phyloP scores from a whole-genome alignment of 2,888 invertebrate species.

The Lycocerus yunnanus region DNA sequence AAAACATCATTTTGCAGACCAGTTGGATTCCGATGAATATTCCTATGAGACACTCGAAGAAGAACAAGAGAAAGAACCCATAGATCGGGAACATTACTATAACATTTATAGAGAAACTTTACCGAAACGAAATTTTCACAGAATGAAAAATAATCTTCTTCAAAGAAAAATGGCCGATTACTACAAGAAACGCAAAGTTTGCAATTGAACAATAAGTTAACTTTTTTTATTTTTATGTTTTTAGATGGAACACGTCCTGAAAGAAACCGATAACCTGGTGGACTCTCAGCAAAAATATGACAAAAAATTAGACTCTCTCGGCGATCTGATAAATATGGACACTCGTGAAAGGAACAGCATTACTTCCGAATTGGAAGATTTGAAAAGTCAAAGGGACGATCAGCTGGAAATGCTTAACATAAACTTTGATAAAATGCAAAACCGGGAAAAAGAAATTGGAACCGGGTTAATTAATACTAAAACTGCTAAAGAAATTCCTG shows the following conservation, averaged over 20 bases:
- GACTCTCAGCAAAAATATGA: conserved; percentile 43
- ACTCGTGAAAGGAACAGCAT: conserved; percentile 34
- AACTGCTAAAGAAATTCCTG: conserved; percentile 49
- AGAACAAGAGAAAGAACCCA: neutral
- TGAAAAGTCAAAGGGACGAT: conserved; percentile 36
- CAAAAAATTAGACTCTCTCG: conserved; percentile 41
- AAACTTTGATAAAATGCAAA: conserved; percentile 40
- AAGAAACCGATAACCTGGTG: conserved; percentile 39
- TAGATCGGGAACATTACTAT: conserved; percentile 30
- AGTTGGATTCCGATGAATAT: neutral
- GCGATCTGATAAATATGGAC: conserved; percentile 34
- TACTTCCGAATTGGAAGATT: conserved; percentile 37
- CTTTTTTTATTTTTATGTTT: neutral
- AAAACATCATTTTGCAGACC: neutral
- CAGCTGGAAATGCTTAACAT: conserved; percentile 35
- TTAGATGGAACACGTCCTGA: conserved; percentile 48
- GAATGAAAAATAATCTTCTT: conserved; percentile 43
- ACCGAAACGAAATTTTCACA: conserved; percentile 22
- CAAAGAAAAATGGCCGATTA: conserved; percentile 48
- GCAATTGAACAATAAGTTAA: neutral
- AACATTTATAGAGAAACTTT: conserved; percentile 22
- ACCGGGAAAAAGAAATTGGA: conserved; percentile 47
- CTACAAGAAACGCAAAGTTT: conserved; percentile 45
- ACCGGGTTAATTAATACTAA: conserved; percentile 48
- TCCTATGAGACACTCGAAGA: neutral